Base-by-base conservation (phyloP, 2,113 vertebrate genomes). In the Lucifuga dentata region DNA sequence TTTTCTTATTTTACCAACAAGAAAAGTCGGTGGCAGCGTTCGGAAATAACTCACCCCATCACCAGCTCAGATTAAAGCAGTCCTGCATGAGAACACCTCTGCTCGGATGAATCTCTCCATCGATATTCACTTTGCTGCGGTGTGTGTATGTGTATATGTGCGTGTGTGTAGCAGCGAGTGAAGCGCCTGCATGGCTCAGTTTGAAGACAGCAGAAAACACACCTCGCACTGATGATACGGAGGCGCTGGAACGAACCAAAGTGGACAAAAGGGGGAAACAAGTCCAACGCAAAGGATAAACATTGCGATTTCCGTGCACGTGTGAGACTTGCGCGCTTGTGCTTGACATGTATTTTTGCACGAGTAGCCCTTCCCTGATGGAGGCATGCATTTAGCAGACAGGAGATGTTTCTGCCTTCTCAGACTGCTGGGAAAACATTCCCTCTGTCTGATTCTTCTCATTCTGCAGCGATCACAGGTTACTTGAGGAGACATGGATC, bases 201-300 rank as follows among this genome's bases (percentile, higher is more conserved):
- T 57, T 36, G 61, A 40, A 60, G 70, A 23, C 52, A 58, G 60
- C 61, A 68, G 39, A n/a, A 48, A 57, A 53, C 64, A 23, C 69
- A 46, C 62, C 52, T 77, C 72, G 67, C 56, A 5, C 50, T 33
- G 63, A 77, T 55, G 68, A 81, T 19, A 61, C 68, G 29, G 50
- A 69, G 73, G 41, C 41, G 56, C 68, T 60, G 88, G 90, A 89
- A 84, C 64, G 75, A 87, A 89, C 86, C 90, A 88, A 72, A 1
- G 41, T 10, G 62, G 15, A 49, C 36, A 19, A 58, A 21, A 63
- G 66, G 61, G 71, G 84, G 76, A 26, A 24, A 39, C 29, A 69
- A 66, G 56, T 62, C 55, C 53, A 46, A 12, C 11, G 45, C 58
- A 11, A 3, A 39, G n/a, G 3, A 33, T 23, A 49, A 61, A 74